These are phyloP conservation scores for Arctocebus calabarensis DNA, from an alignment of 2,797 vertebrate genomes.

Conservation along the genomic window DNA sequence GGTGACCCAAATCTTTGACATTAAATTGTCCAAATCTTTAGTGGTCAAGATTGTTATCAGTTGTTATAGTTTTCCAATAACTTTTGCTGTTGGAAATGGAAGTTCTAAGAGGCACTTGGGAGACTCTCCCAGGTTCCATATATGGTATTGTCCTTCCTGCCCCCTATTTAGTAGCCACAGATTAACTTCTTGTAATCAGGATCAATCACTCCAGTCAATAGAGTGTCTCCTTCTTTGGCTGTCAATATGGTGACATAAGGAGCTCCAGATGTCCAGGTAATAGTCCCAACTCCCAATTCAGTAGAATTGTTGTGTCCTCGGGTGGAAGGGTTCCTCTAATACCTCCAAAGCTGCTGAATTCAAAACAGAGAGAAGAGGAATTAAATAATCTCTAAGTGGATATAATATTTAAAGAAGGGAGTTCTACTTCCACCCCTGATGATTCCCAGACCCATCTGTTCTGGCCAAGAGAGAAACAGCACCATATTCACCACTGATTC, in stretches of 20 bases:
- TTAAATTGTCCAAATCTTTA: conserved; percentile 24
- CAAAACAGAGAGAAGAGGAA: not conserved
- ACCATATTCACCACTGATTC: not conserved
- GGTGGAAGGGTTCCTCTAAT: not conserved
- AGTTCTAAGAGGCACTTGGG: not conserved
- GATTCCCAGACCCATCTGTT: not conserved
- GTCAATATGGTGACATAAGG: not conserved
- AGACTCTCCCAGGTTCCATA: not conserved
- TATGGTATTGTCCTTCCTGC: not conserved
- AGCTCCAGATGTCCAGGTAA: not conserved
- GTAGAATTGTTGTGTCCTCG: not conserved
- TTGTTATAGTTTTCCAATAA: not conserved
- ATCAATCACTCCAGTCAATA: not conserved
- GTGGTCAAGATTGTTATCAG: not conserved
- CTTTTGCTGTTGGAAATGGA: not conserved
- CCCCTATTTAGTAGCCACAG: not conserved
- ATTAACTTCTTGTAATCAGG: not conserved
- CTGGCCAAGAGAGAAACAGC: not conserved
- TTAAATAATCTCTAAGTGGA: not conserved
- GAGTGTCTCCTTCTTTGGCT: not conserved
- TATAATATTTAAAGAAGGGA: not conserved
- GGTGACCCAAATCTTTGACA: conserved; percentile 38
- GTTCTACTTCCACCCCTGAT: not conserved
- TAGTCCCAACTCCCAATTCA: not conserved
- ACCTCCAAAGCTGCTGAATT: not conserved